These are phyloP conservation scores for Tauraco hartlaubi DNA, from an alignment of 2,797 vertebrate species.

Conservation along the genomic window DNA sequence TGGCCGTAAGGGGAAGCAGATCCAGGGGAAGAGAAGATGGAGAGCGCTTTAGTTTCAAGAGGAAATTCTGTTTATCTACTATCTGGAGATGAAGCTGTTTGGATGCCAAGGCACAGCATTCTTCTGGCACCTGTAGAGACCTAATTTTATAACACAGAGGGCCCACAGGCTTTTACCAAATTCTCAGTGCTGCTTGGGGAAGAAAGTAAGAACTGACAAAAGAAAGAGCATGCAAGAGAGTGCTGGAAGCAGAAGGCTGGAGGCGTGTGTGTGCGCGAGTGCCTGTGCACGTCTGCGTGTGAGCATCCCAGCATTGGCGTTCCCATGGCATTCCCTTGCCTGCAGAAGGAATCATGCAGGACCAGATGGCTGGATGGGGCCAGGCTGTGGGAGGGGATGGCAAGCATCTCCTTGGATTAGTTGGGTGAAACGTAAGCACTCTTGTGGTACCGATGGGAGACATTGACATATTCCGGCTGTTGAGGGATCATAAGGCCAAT, in stretches of 20 bases:
- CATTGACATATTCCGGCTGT: not conserved
- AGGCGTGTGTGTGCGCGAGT: not conserved
- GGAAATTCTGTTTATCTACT: conserved; percentile 19
- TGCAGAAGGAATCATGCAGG: conserved; percentile 16
- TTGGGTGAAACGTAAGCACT: not conserved
- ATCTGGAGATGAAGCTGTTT: not conserved
- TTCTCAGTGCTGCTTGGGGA: not conserved
- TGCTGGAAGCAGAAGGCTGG: conserved; percentile 49
- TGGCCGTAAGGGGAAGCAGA: not conserved
- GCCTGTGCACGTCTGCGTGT: not conserved
- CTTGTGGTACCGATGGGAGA: not conserved
- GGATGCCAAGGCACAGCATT: conserved; percentile 13
- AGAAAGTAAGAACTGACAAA: not conserved
- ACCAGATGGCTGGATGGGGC: conserved; percentile 47
- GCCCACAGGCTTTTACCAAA: not conserved
- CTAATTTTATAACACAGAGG: conserved; percentile 25
- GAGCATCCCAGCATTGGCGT: not conserved
- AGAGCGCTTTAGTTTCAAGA: conserved; percentile 27
- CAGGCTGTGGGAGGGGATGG: not conserved
- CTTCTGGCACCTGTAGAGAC: conserved; percentile 37
- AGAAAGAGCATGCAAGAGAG: conserved; percentile 48
- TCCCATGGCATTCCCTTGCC: conserved; percentile 56
- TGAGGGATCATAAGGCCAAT: not conserved
- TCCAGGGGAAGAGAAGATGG: not conserved
- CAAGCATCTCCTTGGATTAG: not conserved